Evolutionary conservation across 2,113 vertebrate species (phyloP).

Genomic region (Picathartes gymnocephalus): DNA sequence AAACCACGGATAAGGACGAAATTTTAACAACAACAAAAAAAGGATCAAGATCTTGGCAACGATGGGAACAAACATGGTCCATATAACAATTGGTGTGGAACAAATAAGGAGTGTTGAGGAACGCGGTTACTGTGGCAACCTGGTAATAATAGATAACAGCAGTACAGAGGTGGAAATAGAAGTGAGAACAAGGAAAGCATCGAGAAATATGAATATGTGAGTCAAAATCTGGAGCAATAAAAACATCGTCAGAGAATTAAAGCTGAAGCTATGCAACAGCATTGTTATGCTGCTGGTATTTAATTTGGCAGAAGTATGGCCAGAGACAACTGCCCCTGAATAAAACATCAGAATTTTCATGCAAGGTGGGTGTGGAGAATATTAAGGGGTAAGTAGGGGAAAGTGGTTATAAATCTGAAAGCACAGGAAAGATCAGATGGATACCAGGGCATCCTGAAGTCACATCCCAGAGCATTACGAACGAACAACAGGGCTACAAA

Average conservation of each 20-base stretch:
- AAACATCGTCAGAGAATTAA: background rate
- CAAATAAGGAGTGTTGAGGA: slow-evolving; percentile 36
- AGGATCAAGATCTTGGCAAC: background rate
- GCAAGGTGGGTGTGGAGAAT: background rate
- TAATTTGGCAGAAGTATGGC: background rate
- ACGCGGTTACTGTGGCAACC: slow-evolving; percentile 53
- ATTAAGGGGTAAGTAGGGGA: background rate
- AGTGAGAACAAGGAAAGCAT: background rate
- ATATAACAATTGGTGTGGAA: slow-evolving; percentile 13
- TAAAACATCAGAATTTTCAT: background rate
- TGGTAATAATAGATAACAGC: slow-evolving; percentile 36
- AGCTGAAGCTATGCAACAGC: background rate
- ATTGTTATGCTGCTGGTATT: background rate
- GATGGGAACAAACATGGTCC: background rate
- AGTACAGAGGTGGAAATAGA: slow-evolving; percentile 33
- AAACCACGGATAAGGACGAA: background rate
- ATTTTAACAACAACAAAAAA: background rate
- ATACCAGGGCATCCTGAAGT: background rate
- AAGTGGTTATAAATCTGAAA: background rate
- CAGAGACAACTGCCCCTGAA: background rate
- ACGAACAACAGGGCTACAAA: background rate
- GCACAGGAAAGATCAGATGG: background rate
- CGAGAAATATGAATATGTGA: background rate
- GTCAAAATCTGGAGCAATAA: background rate
- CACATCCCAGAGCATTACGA: background rate